Base-by-base conservation (phyloP, 1,140 invertebrate genomes). In the Drosophila tsacasi region DNA sequence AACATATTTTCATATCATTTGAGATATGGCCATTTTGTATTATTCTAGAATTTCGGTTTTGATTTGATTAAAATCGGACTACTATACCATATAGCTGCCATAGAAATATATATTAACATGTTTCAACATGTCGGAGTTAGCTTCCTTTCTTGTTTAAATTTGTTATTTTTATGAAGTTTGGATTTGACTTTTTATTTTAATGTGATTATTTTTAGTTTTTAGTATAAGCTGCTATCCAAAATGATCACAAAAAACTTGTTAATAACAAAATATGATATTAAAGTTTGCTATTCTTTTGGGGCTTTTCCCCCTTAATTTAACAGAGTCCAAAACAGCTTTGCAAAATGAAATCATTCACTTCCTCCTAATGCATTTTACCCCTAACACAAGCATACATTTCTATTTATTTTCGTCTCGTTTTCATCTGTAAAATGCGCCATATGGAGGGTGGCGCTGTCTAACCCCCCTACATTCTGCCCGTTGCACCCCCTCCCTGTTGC, bases 331-430 rank as follows among this genome's bases (percentile, higher is more conserved):
- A 65, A 27, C 60, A 21, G 15, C 42, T 49, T 35, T 55, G 19
- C n/a, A 3, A 68, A 23, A 54, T 54, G 21, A 37, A 40, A 35
- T 71, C 30, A 37, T 55, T 30, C 40, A 73, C 35, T 73, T 73
- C 69, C 69, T 73, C 46, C 47, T 68, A 71, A 68, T 42, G 52
- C 66, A 50, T 40, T 69, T 42, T 44, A 55, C 44, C 27, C 25
- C 27, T 44, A 23, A 23, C 42, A 71, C 67, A 37, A 69, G 32
- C 52, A 59, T 49, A 47, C 44, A 30, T 61, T 63, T 75, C 30
- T 72, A 62, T 76, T 68, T 73, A 73, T 72, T 76, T 74, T 75
- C 49, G 58, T 76, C 72, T 76, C 72, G 73, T 63, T 66, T 76
- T 40, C 74, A 76, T 63, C 50, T 75, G 39, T n/a, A 64, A 76